Evolutionary conservation across 2,888 invertebrate species (phyloP).

Genomic region (Lithophane ornitopus): DNA sequence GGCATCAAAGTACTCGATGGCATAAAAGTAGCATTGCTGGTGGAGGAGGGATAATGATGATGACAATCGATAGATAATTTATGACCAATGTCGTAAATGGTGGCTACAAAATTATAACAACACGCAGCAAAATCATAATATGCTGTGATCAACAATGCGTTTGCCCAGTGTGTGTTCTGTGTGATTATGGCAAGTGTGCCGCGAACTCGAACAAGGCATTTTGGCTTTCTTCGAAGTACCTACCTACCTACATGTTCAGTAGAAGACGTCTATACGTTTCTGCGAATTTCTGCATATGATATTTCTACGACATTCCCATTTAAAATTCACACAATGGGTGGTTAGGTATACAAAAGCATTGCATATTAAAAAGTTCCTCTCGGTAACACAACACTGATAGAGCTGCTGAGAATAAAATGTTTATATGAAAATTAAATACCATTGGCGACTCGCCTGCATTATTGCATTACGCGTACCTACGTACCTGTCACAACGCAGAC

Average conservation of each 20-base stretch:
- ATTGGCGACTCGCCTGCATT: conserved; percentile 30
- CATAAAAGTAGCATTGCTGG: too few relatives aligned
- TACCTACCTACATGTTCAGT: background rate
- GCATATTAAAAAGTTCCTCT: background rate
- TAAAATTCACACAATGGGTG: background rate
- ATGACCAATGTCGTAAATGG: background rate
- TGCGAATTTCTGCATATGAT: background rate
- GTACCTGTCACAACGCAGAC: conserved; percentile 57
- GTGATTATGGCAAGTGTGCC: too few relatives aligned
- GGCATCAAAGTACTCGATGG: background rate
- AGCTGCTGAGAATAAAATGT: conserved; percentile 16
- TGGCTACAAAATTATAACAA: background rate
- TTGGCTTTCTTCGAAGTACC: background rate
- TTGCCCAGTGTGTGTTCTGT: background rate
- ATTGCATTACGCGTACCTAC: conserved; percentile 55
- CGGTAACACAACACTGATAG: background rate
- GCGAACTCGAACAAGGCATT: background rate
- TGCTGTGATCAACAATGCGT: background rate
- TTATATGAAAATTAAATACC: conserved; percentile 11
- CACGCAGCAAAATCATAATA: background rate
- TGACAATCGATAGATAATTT: background rate
- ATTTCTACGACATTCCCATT: background rate
- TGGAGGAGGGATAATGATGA: background rate
- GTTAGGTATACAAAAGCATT: background rate
- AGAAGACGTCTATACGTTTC: background rate